These are phyloP conservation scores for Lemur catta DNA, from an alignment of 2,797 vertebrate genomes.

Conservation along the genomic window DNA sequence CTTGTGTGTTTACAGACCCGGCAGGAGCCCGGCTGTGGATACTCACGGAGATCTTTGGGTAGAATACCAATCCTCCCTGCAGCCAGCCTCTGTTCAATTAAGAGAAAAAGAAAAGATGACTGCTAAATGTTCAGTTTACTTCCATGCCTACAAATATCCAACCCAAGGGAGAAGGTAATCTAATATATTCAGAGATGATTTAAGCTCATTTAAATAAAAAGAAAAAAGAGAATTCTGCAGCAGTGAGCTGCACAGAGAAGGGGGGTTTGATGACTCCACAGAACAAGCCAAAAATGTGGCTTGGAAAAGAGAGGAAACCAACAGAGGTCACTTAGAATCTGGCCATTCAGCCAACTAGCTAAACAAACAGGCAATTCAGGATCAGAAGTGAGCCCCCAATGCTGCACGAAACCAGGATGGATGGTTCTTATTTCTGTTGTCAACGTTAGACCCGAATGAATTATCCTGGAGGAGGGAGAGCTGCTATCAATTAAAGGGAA, in stretches of 20 bases:
- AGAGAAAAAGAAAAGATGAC: slow-evolving; percentile 18
- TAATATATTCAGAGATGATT: slow-evolving; percentile 67
- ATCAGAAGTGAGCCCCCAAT: background rate
- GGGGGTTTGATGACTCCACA: background rate
- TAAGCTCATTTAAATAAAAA: slow-evolving; percentile 72
- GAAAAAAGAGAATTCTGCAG: slow-evolving; percentile 49
- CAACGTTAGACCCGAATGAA: background rate
- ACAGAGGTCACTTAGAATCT: background rate
- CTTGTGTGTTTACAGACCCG: background rate
- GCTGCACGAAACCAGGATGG: background rate
- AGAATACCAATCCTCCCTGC: background rate
- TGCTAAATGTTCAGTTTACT: slow-evolving; percentile 5
- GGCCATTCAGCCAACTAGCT: background rate
- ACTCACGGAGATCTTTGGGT: slow-evolving; percentile 44
- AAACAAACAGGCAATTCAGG: background rate
- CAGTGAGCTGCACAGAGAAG: slow-evolving; percentile 37
- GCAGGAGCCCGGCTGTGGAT: slow-evolving; percentile 33
- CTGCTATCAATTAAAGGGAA: background rate
- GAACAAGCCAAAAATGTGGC: background rate
- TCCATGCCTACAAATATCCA: slow-evolving; percentile 16
- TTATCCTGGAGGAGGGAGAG: background rate
- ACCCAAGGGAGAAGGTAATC: slow-evolving; percentile 49
- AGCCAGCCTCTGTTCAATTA: slow-evolving; percentile 2
- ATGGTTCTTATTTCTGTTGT: background rate
- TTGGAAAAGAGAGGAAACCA: background rate